Evolutionary conservation across 2,888 invertebrate genomes (phyloP).

Genomic region (Acanthosepion pharaonis): DNA sequence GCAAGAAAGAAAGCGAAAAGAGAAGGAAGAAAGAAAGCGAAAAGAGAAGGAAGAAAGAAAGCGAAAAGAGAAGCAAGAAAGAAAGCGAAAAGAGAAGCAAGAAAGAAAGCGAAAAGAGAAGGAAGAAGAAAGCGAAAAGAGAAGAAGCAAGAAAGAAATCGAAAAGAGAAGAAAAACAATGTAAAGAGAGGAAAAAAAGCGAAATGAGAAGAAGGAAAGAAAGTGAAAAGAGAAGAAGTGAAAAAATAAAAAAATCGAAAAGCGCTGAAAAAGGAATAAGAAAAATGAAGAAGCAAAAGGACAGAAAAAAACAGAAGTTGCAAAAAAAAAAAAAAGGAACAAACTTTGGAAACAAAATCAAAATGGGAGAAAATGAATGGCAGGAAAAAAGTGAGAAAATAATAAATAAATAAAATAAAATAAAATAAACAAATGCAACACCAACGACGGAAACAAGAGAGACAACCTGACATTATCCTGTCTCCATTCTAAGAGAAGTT

Average conservation of each 20-base stretch:
- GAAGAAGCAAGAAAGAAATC: too few relatives aligned
- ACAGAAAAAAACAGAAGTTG: neutral
- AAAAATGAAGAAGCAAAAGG: neutral
- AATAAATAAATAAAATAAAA: neutral
- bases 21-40: neutral
- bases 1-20: neutral
- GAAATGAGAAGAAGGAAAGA: neutral
- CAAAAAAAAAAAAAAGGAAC: neutral
- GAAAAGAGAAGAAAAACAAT: neutral
- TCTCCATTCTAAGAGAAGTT: neutral
- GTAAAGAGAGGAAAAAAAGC: neutral
- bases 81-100: neutral
- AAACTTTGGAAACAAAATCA: too few relatives aligned
- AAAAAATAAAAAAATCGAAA: neutral
- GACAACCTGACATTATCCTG: neutral
- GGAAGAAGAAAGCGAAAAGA: too few relatives aligned
- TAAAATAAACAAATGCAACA: too few relatives aligned
- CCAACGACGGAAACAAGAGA: neutral
- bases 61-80: too few relatives aligned
- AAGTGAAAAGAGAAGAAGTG: neutral
- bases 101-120: neutral
- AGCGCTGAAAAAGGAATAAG: too few relatives aligned
- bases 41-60: neutral
- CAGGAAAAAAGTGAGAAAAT: neutral
- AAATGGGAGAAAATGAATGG: neutral